Base-by-base conservation (phyloP, 2,113 vertebrate genomes). In the Fulica atra region DNA sequence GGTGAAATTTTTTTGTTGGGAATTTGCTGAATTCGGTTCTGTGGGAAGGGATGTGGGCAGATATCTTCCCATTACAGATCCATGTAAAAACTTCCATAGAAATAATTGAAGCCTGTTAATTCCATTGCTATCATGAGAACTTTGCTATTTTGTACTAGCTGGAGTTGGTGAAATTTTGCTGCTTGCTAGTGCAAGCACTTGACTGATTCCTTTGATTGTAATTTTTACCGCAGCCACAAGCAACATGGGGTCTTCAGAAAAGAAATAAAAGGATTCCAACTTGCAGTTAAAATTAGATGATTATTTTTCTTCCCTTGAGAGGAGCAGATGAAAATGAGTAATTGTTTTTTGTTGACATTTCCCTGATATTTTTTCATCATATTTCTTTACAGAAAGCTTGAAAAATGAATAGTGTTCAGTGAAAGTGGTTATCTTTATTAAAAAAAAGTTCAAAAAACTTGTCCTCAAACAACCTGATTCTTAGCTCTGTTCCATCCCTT, bases 11-110 rank as follows among this genome's bases (percentile, higher is more conserved):
- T 60, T 82, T 5, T 54, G 5, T 4, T 84, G 72, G 68, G 76
- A 93, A 86, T 86, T 88, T 71, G 81, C 46, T 81, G 64, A 77
- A 83, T 78, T 90, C 42, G 60, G 26, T 81, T 96, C 57, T 77
- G 46, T 84, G 38, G 60, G 56, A 94, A 86, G 60, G 14, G 31
- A 64, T 83, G 21, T 73, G 61, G 51, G 26, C 31, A 92, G 86
- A 35, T 68, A 38, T 17, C 48, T 73, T 95, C 35, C 11, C 11
- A 15, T 20, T 82, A 35, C 29, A 87, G 35, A 60, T 48, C 33
- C 35, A 25, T 33, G 31, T 33, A 71, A 16, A 9, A 51, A n/a
- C 51, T 78, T 91, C 24, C 9, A 16, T 4, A 66, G 64, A 66
- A 94, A 84, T 74, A 83, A 86, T 78, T 85, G 48, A 81, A 65